These are phyloP conservation scores for Sphaerophoria rueppellii DNA, from an alignment of 2,888 invertebrate genomes.

Conservation along the genomic window DNA sequence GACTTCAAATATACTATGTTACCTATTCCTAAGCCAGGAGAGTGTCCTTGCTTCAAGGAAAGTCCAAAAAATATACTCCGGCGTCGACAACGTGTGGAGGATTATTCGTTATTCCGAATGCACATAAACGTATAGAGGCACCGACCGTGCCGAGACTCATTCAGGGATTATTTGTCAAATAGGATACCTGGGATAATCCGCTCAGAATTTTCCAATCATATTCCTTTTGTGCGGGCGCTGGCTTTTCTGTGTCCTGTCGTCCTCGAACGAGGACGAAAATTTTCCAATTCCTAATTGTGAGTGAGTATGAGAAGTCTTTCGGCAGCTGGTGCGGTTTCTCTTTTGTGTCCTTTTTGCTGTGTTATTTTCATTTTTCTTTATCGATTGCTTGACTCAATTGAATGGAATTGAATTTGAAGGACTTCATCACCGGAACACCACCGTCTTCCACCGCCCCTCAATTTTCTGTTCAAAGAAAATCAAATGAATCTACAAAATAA, in stretches of 20 bases:
- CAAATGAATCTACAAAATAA: conserved; percentile 50
- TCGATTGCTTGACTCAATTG: conserved; percentile 53
- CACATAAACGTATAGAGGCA: conserved; percentile 35
- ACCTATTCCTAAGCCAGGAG: not conserved
- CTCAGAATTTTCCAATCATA: conserved; percentile 51
- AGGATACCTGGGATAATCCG: conserved; percentile 58
- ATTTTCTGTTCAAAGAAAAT: not conserved
- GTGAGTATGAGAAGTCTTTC: conserved; percentile 6
- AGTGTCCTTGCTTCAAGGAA: conserved; percentile 25
- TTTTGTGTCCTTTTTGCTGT: not conserved
- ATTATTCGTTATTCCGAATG: conserved; percentile 56
- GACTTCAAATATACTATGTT: conserved; percentile 38
- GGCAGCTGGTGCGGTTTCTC: conserved; percentile 5
- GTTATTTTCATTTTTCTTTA: conserved; percentile 17
- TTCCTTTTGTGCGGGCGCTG: conserved; percentile 4
- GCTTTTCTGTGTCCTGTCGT: not conserved
- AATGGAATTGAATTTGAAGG: conserved; percentile 54
- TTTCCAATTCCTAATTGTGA: not conserved
- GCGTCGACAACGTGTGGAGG: conserved; percentile 56
- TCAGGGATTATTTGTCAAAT: conserved; percentile 63
- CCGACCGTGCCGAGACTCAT: conserved; percentile 23
- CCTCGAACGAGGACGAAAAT: not conserved
- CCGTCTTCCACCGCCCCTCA: not conserved
- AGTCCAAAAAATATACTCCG: conserved; percentile 53
- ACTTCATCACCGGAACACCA: conserved; percentile 45